phyloP scores from a whole-genome alignment of 2,797 vertebrate genomes.

The Propithecus perrieri region DNA sequence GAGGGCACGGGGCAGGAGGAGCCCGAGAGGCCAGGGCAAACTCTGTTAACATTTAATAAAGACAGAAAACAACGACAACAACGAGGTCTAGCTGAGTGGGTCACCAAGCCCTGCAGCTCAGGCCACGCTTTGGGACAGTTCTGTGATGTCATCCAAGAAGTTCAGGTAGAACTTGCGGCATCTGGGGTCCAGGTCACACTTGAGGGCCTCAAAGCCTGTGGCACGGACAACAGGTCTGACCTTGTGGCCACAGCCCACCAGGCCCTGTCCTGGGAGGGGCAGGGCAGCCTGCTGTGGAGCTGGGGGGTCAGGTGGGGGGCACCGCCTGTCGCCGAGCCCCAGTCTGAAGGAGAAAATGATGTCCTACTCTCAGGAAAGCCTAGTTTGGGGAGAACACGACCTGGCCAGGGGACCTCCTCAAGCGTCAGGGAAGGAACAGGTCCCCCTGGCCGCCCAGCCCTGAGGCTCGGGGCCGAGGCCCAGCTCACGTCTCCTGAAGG shows the following conservation, averaged over 20 bases:
- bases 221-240: neutral
- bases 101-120: neutral
- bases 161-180: conserved; percentile 1
- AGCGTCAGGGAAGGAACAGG: neutral
- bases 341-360: neutral
- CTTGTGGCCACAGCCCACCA: accelerated
- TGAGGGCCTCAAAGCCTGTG: conserved; percentile 46
- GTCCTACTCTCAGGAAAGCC: neutral
- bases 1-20: neutral
- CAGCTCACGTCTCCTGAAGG: conserved; percentile 31
- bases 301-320: accelerated
- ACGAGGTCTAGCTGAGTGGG: neutral
- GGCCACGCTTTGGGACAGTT: neutral
- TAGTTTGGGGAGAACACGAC: neutral
- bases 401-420: no score
- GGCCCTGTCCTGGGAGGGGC: neutral
- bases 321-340: neutral
- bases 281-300: neutral
- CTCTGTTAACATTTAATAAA: conserved; percentile 50
- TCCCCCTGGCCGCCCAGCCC: neutral
- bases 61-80: neutral
- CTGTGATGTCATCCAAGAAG: neutral
- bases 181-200: neutral
- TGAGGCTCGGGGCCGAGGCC: neutral
- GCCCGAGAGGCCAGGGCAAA: neutral